Evolutionary conservation across 2,888 invertebrate genomes (phyloP).

Genomic region (Busseola fusca): DNA sequence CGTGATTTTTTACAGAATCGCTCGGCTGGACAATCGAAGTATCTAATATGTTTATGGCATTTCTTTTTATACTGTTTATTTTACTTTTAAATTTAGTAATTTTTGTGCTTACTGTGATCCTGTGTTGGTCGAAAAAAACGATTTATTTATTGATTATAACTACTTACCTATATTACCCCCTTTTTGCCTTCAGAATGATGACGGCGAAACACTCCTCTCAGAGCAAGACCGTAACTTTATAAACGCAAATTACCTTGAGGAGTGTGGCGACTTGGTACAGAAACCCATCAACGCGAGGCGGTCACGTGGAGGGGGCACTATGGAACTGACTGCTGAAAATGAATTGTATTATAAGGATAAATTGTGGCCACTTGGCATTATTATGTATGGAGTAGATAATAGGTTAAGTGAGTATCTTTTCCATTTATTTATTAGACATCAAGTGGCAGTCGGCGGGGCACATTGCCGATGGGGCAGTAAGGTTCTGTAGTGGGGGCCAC

Average conservation of each 20-base stretch:
- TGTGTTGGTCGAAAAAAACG: too few relatives aligned
- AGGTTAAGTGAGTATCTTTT: slow-evolving; percentile 64
- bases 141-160: too few relatives aligned
- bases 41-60: too few relatives aligned
- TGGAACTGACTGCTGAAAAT: slow-evolving; percentile 60
- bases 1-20: too few relatives aligned
- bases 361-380: slow-evolving; percentile 78
- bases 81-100: too few relatives aligned
- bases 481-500: too few relatives aligned
- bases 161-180: not conserved
- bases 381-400: slow-evolving; percentile 71
- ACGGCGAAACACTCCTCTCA: slow-evolving; percentile 52
- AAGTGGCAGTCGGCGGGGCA: too few relatives aligned
- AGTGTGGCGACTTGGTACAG: slow-evolving; percentile 68
- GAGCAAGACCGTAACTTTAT: slow-evolving; percentile 75
- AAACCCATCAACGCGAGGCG: slow-evolving; percentile 31
- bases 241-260: slow-evolving; percentile 74
- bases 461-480: too few relatives aligned
- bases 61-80: too few relatives aligned
- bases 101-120: too few relatives aligned
- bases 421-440: not conserved
- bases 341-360: slow-evolving; percentile 69
- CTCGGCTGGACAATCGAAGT: too few relatives aligned
- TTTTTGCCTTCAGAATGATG: not conserved
- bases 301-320: slow-evolving; percentile 8